Conservation (phyloP, 2,113 vertebrate species). For the Hippoglossus stenolepis region DNA sequence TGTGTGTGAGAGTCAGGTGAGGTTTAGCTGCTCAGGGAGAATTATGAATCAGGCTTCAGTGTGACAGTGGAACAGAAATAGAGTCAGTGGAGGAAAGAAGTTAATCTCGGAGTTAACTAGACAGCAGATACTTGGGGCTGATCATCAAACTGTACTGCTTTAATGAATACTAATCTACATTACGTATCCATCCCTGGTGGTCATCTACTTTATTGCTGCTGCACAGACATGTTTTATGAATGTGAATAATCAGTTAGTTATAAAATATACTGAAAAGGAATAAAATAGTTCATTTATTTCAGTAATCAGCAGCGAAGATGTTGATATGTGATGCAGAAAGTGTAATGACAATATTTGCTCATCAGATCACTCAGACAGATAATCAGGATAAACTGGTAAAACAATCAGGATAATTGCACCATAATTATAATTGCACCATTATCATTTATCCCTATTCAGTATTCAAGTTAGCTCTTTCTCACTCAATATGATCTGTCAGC, state of each 20-base stretch:
- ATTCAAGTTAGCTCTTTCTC: conserved; percentile 29
- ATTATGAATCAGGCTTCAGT: conserved; percentile 6
- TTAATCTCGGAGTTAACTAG: neutral
- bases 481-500: neutral
- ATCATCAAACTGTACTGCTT: neutral
- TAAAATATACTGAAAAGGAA: neutral
- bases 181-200: too few relatives aligned
- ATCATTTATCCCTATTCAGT: conserved; percentile 38
- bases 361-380: conserved; percentile 42
- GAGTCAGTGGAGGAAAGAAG: neutral
- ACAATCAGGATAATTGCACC: conserved; percentile 57
- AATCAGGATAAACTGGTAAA: conserved; percentile 51
- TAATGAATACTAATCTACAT: neutral
- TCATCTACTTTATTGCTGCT: too few relatives aligned
- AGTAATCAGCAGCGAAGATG: conserved; percentile 19
- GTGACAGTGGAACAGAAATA: neutral
- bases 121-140: conserved; percentile 13
- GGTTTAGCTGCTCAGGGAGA: conserved; percentile 29
- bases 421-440: conserved; percentile 61
- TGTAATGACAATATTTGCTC: conserved; percentile 54
- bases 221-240: neutral
- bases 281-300: neutral
- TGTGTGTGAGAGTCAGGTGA: neutral
- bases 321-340: conserved; percentile 28
- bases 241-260: conserved; percentile 3